Evolutionary conservation across 2,113 vertebrate species (phyloP), one percentile per base, ranked within the genome.

Genomic region (Thinocorus orbignyianus): DNA sequence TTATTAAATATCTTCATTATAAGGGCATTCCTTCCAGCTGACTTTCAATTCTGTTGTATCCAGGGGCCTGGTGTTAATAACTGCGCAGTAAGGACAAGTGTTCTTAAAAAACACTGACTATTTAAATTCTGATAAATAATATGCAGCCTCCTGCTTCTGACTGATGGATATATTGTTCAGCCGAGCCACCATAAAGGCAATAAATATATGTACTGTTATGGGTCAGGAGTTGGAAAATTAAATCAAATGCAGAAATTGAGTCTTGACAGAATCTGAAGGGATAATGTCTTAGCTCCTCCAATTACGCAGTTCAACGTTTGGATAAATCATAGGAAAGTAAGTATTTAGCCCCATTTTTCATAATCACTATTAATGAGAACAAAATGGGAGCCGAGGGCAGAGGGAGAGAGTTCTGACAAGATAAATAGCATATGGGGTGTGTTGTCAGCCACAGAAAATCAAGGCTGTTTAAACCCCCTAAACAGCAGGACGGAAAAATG

Each of bases 381-480:
- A 90, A 97, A 97, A 97, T 97, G 81, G 96, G 93, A 97, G 82
- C 91, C 68, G 88, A 95, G 96, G 96, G 92, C 73, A 90, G 90
- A 96, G 69, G 82, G 92, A 95, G 77, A 85, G 88, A 91, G 91
- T 97, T 94, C 94, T 95, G 92, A 96, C 91, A 96, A 96, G 97
- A 97, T 97, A 97, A 97, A 97, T 97, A 97, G 97, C 95, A 95
- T 96, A 97, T 93, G 96, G 95, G 97, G 94, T 96, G 93, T 95
- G 94, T 96, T 97, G 96, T 97, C 95, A 97, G 96, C 80, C 92
- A 76, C 93, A 65, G 95, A 94, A 95, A 95, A 94, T 93, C 94
- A 78, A 88, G 90, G 89, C 86, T 97, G 93, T 91, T 94, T 82
- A 94, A 97, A 92, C 62, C 95, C 92, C 93, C 70, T 83, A 94